phyloP scores from a whole-genome alignment of 2,113 vertebrate genomes.

The Chiloscyllium plagiosum region DNA sequence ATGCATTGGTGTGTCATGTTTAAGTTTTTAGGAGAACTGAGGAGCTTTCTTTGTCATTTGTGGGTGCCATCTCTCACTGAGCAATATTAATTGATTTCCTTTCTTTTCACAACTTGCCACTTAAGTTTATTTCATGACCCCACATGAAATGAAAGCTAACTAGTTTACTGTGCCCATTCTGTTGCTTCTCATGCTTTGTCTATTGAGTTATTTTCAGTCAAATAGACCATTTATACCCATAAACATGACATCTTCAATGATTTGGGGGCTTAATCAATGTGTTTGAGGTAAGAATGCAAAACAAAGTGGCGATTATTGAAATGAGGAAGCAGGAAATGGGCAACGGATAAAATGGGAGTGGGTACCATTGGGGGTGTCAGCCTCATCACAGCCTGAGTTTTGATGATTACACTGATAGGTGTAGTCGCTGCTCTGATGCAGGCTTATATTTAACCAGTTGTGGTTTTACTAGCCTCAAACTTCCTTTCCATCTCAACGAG shows the following conservation, averaged over 20 bases:
- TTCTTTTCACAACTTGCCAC: neutral
- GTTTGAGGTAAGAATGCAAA: neutral
- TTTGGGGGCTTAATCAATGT: neutral
- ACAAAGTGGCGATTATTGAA: neutral
- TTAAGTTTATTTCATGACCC: neutral
- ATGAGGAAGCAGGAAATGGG: neutral
- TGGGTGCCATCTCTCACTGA: neutral
- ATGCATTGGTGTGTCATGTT: too few species aligned
- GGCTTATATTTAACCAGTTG: neutral
- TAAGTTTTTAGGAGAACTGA: neutral
- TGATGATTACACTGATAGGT: neutral
- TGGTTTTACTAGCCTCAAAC: neutral
- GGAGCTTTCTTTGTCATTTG: neutral
- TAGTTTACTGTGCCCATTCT: neutral
- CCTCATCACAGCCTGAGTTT: neutral
- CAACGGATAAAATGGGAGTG: neutral
- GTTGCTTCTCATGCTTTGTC: neutral
- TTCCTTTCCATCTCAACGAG: neutral
- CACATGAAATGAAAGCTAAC: neutral
- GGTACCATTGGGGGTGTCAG: neutral
- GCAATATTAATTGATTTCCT: neutral
- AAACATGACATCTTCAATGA: neutral
- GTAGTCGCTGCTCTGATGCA: neutral
- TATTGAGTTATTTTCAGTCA: neutral
- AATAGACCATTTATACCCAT: neutral